Percentiles rank a stretch among this genome's conserved stretches.
phyloP scores from a whole-genome alignment of 2,113 vertebrate species.

The Aphelocoma coerulescens region DNA sequence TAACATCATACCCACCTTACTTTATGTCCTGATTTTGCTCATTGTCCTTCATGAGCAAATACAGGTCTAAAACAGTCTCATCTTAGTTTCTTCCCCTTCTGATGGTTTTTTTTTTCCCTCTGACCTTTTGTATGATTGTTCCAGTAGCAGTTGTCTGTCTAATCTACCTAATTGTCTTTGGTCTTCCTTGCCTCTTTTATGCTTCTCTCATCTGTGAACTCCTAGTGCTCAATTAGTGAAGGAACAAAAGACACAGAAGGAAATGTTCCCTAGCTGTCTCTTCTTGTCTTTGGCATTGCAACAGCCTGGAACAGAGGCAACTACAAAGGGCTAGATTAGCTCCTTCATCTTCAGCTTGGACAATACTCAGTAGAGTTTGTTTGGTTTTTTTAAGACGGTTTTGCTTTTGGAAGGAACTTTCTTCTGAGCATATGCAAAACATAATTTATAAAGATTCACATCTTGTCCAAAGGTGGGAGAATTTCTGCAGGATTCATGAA shows the following conservation, averaged over 20 bases:
- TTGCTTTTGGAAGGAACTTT: not conserved
- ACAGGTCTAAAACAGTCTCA: not conserved
- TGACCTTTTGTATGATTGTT: constrained; percentile 23
- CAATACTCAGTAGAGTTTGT: not conserved
- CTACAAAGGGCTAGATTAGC: constrained; percentile 17
- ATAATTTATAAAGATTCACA: not conserved
- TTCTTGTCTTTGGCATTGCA: constrained; percentile 41
- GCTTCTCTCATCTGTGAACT: constrained; percentile 39
- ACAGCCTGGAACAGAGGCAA: not conserved
- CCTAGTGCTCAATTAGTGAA: constrained; percentile 23
- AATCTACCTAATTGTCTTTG: constrained; percentile 58
- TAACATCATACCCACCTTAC: not conserved
- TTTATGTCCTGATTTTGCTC: not conserved
- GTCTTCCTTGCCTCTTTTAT: not conserved
- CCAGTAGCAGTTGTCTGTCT: constrained; percentile 20
- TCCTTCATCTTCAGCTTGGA: not conserved
- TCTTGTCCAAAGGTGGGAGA: not conserved
- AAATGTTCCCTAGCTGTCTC: constrained; percentile 39
- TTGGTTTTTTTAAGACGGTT: not conserved
- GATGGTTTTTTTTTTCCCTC: not conserved
- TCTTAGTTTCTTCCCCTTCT: not conserved
- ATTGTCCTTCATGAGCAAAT: not conserved
- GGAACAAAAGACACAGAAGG: constrained; percentile 41
- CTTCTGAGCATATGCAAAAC: not conserved
- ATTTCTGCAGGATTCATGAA: not conserved